phyloP scores from a whole-genome alignment of 1,140 invertebrate genomes.

The Rhyzopertha dominica region DNA sequence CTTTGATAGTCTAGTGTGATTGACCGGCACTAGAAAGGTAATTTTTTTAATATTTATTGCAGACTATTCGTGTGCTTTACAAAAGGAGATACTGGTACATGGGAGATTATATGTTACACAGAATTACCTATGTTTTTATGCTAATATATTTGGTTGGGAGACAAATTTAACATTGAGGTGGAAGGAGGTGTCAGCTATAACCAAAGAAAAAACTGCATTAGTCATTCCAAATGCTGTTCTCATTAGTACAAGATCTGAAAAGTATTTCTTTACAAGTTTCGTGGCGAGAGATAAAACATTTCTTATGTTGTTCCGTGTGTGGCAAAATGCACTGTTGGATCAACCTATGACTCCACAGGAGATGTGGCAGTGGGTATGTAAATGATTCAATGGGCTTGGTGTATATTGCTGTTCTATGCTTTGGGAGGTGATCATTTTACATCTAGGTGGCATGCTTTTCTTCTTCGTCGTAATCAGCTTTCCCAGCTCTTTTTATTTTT shows the following conservation, averaged over 20 bases:
- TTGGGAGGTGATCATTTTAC: too few species aligned
- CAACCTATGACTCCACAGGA: slow-evolving; percentile 81
- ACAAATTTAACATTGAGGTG: slow-evolving; percentile 74
- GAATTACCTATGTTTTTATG: slow-evolving; percentile 92
- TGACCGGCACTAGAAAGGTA: too few species aligned
- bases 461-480: too few species aligned
- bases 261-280: slow-evolving; percentile 91
- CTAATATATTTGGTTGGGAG: slow-evolving; percentile 94
- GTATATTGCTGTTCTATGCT: too few species aligned
- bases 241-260: slow-evolving; percentile 76
- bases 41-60: slow-evolving; percentile 29
- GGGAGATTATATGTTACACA: slow-evolving; percentile 89
- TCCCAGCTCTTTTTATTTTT: too few species aligned
- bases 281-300: slow-evolving; percentile 87
- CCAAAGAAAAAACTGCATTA: slow-evolving; percentile 87
- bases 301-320: slow-evolving; percentile 90
- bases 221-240: slow-evolving; percentile 95
- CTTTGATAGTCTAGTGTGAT: too few species aligned
- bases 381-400: too few species aligned
- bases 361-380: slow-evolving; percentile 77
- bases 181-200: slow-evolving; percentile 87
- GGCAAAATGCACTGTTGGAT: slow-evolving; percentile 92
- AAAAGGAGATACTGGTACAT: slow-evolving; percentile 89
- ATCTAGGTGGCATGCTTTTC: too few species aligned
- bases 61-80: slow-evolving; percentile 96